Evolutionary conservation across 2,113 vertebrate species (phyloP), one percentile per base, ranked within the genome.

Genomic region (Rhizomys pruinosus): DNA sequence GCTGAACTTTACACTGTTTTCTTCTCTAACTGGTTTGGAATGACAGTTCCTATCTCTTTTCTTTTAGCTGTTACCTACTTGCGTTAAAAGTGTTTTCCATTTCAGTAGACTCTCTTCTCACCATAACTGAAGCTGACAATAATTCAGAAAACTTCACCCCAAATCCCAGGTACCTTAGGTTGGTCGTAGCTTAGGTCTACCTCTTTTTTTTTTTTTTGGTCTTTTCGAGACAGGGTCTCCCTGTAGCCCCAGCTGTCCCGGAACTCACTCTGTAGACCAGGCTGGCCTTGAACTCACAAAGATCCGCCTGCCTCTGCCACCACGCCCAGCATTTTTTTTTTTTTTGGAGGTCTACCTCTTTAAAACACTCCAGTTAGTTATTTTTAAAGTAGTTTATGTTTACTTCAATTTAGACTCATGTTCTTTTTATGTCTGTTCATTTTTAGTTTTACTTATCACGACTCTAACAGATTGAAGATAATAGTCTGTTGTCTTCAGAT

Each of bases 31-130:
- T 77, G 23, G 3, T 84, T 90, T 87, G 68, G 23, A 90, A 80
- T 80, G 69, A 52, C 64, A 80, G 44, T 7, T 71, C 81, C 37
- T 87, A 64, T 44, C 25, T 93, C 22, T 91, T 88, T 55, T 90
- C 27, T 78, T 95, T 90, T 80, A 72, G 27, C 2, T 74, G 1
- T 73, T 88, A 63, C 29, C 37, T 57, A 61, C 1, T 81, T 85
- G 34, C 15, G 16, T 71, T 92, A 25, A 87, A 82, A 79, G 85
- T 59, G 11, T 76, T 84, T 39, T 79, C 17, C 1, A 9, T 69
- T 86, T 82, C 72, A 77, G 91, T 20, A 84, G 80, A 94, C 34
- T 80, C 32, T 84, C 22, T 9, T 7, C 0, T 64, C 12, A 11
- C 29, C 20, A 29, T 91, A 86, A 82, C 29, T 37, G 89, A 88